phyloP scores from a whole-genome alignment of 2,888 invertebrate genomes.

The Agonopterix alstromeriana region DNA sequence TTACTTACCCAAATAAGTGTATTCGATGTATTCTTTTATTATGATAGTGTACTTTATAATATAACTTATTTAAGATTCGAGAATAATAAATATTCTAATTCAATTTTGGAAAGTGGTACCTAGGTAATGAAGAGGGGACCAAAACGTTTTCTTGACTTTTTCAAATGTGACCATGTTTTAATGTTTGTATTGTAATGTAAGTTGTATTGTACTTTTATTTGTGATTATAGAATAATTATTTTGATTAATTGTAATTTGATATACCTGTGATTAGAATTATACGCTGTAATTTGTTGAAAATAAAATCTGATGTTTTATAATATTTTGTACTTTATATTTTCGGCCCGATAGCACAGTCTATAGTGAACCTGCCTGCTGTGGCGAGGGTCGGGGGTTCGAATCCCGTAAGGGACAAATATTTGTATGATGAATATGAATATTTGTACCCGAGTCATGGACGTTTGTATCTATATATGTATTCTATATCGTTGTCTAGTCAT shows the following conservation, averaged over 20 bases:
- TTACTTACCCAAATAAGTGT: too few species aligned
- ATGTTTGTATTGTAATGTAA: slow-evolving; percentile 3
- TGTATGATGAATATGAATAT: too few species aligned
- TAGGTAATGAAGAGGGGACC: neutral
- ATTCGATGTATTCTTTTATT: too few species aligned
- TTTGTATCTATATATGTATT: too few species aligned
- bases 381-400: too few species aligned
- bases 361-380: too few species aligned
- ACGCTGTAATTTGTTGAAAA: slow-evolving; percentile 52
- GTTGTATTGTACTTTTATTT: slow-evolving; percentile 13
- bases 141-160: neutral
- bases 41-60: too few species aligned
- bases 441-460: too few species aligned
- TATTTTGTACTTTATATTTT: slow-evolving; percentile 5
- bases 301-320: slow-evolving; percentile 46
- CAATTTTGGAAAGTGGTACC: neutral
- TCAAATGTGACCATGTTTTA: neutral
- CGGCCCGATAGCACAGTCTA: too few species aligned
- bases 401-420: too few species aligned
- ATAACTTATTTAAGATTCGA: too few species aligned
- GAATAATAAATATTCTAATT: neutral
- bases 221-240: slow-evolving; percentile 30
- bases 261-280: slow-evolving; percentile 53
- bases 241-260: slow-evolving; percentile 43
- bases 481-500: too few species aligned